A percentile compares a stretch with the other conserved stretches of the same genome.
phyloP scores from a whole-genome alignment of 2,113 vertebrate genomes.

The Perognathus longimembris region DNA sequence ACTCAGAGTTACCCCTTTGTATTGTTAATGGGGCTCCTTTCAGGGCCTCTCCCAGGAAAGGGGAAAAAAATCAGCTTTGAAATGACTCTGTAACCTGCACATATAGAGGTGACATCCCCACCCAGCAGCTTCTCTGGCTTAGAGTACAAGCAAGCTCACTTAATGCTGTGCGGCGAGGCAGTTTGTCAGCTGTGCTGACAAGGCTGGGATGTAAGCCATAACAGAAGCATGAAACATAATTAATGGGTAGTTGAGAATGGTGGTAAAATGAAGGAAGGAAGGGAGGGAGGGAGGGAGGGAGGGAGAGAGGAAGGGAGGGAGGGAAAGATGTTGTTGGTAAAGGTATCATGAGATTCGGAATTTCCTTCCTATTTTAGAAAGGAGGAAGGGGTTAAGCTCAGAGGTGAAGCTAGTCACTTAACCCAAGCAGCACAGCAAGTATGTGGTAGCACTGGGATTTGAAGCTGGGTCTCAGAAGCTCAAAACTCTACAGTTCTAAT shows the following conservation, averaged over 20 bases:
- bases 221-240: neutral
- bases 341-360: neutral
- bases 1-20: fast-evolving
- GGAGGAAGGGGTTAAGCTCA: neutral
- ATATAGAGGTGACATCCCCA: neutral
- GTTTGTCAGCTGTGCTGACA: neutral
- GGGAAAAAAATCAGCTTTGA: neutral
- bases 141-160: neutral
- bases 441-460: neutral
- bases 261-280: neutral
- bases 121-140: neutral
- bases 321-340: neutral
- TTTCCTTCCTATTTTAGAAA: neutral
- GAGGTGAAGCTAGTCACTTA: neutral
- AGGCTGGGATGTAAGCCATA: neutral
- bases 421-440: neutral
- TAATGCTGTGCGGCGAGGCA: neutral
- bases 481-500: neutral
- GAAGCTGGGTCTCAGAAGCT: neutral
- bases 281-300: too few relatives aligned
- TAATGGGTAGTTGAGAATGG: neutral
- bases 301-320: too few relatives aligned
- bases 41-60: neutral
- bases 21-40: neutral
- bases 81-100: too few relatives aligned